A percentile compares a stretch with the other conserved stretches of the same genome.
These are phyloP conservation scores for Eleutherodactylus coqui DNA, from an alignment of 2,797 vertebrate genomes.

Conservation along the genomic window DNA sequence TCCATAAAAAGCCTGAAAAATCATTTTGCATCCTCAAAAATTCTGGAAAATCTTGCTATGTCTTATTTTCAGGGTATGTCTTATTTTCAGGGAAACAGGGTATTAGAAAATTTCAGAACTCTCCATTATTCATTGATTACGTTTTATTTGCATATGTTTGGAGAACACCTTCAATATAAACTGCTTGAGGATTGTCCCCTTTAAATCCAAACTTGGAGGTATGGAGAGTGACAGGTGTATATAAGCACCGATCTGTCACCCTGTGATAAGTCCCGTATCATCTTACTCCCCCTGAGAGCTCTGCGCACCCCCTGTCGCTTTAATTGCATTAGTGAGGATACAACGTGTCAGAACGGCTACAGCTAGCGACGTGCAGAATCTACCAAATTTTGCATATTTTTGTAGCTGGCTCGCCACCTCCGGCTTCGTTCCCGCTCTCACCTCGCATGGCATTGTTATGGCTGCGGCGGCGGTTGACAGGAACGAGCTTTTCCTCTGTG, in stretches of 20 bases:
- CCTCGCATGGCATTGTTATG: neutral
- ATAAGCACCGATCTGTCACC: conserved; percentile 1
- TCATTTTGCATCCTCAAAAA: too few relatives aligned
- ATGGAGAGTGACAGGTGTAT: conserved; percentile 6
- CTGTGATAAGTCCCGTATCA: neutral
- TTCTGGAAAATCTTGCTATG: too few relatives aligned
- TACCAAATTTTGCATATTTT: neutral
- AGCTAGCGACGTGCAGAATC: neutral
- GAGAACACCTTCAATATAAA: neutral
- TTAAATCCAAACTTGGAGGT: neutral
- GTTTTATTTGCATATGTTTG: neutral
- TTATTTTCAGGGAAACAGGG: too few relatives aligned
- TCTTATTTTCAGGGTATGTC: too few relatives aligned
- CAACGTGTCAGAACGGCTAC: neutral
- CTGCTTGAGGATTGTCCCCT: neutral
- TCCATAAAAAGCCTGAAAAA: too few relatives aligned
- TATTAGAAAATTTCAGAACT: too few relatives aligned
- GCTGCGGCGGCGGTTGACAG: neutral
- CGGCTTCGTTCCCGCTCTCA: neutral
- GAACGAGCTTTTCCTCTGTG: neutral
- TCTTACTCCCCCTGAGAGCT: neutral
- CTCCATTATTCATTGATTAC: too few relatives aligned
- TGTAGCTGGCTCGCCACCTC: neutral
- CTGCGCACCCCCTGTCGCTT: neutral
- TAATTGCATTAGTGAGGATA: neutral